A percentile compares a stretch with the other conserved stretches of the same genome.
These are phyloP conservation scores for Thera britannica DNA, from an alignment of 2,888 invertebrate species.

Conservation along the genomic window DNA sequence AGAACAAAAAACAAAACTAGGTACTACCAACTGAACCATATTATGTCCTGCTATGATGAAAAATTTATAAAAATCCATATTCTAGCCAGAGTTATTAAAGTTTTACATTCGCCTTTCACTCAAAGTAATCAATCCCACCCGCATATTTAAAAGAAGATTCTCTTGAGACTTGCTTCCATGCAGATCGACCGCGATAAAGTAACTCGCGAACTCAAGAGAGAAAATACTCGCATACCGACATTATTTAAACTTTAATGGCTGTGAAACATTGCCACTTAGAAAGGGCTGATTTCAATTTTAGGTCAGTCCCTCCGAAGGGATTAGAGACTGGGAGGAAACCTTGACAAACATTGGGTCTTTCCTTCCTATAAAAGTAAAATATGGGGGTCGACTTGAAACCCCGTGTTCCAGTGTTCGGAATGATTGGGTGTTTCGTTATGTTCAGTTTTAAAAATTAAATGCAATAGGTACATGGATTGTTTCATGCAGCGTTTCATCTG, in stretches of 20 bases:
- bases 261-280: constrained; percentile 61
- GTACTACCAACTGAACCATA: no score
- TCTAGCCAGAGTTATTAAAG: not conserved
- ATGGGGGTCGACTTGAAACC: constrained; percentile 43
- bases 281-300: constrained; percentile 67
- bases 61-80: no score
- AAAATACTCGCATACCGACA: constrained; percentile 55
- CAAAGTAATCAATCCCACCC: constrained; percentile 20
- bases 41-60: no score
- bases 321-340: constrained; percentile 60
- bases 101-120: not conserved
- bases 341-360: constrained; percentile 60
- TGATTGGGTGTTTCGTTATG: constrained; percentile 14
- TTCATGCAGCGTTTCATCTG: no score
- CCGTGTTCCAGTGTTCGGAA: constrained; percentile 8
- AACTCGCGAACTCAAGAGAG: constrained; percentile 38
- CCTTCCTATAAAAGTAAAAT: constrained; percentile 64
- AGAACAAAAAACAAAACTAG: no score
- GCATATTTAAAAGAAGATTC: constrained; percentile 29
- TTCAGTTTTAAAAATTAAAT: constrained; percentile 17
- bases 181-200: constrained; percentile 55
- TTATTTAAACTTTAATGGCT: constrained; percentile 63
- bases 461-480: no score
- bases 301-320: constrained; percentile 60
- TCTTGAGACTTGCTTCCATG: constrained; percentile 37